Conservation (phyloP, 1,140 invertebrate species). For the Drosophila erecta region DNA sequence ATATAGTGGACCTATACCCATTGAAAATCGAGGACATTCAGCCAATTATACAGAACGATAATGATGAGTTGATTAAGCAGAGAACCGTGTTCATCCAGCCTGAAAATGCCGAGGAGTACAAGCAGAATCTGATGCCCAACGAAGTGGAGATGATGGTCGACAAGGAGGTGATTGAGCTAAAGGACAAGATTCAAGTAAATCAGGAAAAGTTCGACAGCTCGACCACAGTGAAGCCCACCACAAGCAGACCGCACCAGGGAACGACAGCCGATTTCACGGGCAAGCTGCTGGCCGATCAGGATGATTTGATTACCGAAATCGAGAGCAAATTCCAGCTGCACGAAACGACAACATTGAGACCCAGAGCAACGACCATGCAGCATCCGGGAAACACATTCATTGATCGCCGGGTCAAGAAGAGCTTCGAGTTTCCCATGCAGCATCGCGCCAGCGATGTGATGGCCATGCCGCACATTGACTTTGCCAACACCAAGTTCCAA, state of each 20-base stretch:
- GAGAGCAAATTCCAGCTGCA: constrained; percentile 79
- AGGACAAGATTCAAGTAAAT: constrained; percentile 19
- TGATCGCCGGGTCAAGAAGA: constrained; percentile 81
- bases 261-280: constrained; percentile 71
- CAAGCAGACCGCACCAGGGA: constrained; percentile 14
- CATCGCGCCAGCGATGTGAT: constrained; percentile 71
- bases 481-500: constrained; percentile 83
- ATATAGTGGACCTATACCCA: constrained; percentile 80
- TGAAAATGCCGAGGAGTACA: constrained; percentile 59
- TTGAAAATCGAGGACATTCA: constrained; percentile 78
- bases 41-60: constrained; percentile 62
- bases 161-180: constrained; percentile 1
- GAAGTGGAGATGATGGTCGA: constrained; percentile 60
- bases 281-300: constrained; percentile 75
- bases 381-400: constrained; percentile 61
- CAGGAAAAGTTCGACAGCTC: background rate
- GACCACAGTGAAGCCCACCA: constrained; percentile 16
- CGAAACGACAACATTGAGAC: constrained; percentile 45
- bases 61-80: constrained; percentile 59
- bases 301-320: constrained; percentile 81
- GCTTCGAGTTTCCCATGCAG: constrained; percentile 77
- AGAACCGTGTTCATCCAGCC: constrained; percentile 59
- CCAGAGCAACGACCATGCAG: constrained; percentile 15
- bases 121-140: constrained; percentile 80
- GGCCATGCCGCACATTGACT: constrained; percentile 73